Base-by-base conservation (phyloP, 2,888 invertebrate species). In the Spodoptera littoralis region DNA sequence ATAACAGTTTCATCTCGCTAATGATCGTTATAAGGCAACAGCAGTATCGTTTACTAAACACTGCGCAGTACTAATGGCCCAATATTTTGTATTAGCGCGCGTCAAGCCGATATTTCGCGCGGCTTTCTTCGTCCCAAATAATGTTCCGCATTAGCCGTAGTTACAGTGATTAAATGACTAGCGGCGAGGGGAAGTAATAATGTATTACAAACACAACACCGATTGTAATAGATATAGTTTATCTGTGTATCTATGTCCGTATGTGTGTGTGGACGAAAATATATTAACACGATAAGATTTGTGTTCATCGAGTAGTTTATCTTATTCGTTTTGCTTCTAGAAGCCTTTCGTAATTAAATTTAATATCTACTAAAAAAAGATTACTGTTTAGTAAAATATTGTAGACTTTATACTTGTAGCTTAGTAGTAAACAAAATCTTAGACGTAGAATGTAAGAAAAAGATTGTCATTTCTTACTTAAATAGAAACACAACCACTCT, bases 101-200 rank as follows among this genome's bases (percentile, higher is more conserved):
- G 88, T 90, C 84, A 84, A 77, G 77, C 77, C 86, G 82, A 91
- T 91, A 92, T 90, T 91, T 91, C 83, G 81, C 79, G 75, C 80
- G 82, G 89, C 87, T 91, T 92, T 90, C 90, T 91, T 90, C 87
- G 83, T 78, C 84, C 87, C 77, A 89, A 93, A 91, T 93, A 93
- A 93, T 93, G 92, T 89, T 81, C 74, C 84, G 83, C 92, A 93
- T 93, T 93, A 92, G 92, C 88, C 85, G 80, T 90, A 91, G 93
- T 92, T 89, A 92, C 93, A 92, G 90, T 92, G 93, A 93, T 93
- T 92, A 93, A 93, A 87, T 87, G 92, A 89, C 87, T 89, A 66
- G 84, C 84, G 83, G 84, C 83, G 81, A 82, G 84, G 84, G 87
- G 85, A 86, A 88, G 89, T 88, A 87, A 88, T 91, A 90, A 88